Conservation (phyloP, 2,888 invertebrate species). For the Temnothorax unifasciatus region DNA sequence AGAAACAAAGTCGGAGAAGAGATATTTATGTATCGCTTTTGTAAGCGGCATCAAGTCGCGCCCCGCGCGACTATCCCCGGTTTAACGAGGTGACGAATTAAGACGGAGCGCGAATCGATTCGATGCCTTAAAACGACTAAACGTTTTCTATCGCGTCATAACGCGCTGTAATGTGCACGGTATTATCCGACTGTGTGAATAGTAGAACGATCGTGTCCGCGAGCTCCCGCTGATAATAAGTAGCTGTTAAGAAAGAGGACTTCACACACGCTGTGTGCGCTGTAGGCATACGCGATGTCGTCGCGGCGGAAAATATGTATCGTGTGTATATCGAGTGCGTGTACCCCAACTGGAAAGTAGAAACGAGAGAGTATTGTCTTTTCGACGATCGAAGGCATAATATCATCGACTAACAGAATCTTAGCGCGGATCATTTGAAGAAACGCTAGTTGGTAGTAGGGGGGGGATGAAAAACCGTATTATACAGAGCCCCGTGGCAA, state of each 20-base stretch:
- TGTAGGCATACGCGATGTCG: background rate
- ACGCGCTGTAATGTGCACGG: slow-evolving; percentile 68
- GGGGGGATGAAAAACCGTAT: background rate
- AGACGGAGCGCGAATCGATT: slow-evolving; percentile 64
- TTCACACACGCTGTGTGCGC: slow-evolving; percentile 19
- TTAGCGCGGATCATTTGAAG: slow-evolving; percentile 34
- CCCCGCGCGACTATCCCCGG: slow-evolving; percentile 27
- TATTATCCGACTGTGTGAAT: slow-evolving; percentile 76
- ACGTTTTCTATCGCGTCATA: slow-evolving; percentile 74
- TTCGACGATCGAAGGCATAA: slow-evolving; percentile 24
- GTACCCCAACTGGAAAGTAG: slow-evolving; percentile 25
- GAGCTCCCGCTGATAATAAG: slow-evolving; percentile 70
- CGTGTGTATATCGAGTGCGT: slow-evolving; percentile 36
- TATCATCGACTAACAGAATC: slow-evolving; percentile 21
- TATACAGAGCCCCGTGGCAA: slow-evolving; percentile 10
- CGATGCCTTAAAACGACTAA: slow-evolving; percentile 75
- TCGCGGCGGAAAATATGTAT: slow-evolving; percentile 13
- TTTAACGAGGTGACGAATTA: slow-evolving; percentile 64
- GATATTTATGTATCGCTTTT: background rate
- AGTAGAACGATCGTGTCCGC: slow-evolving; percentile 74
- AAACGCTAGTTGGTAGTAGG: background rate
- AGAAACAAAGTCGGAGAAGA: background rate
- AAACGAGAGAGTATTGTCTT: slow-evolving; percentile 1
- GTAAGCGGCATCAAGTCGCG: background rate
- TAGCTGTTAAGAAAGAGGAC: slow-evolving; percentile 62